Conservation (phyloP, 2,888 invertebrate species). For the Desoria tigrina region DNA sequence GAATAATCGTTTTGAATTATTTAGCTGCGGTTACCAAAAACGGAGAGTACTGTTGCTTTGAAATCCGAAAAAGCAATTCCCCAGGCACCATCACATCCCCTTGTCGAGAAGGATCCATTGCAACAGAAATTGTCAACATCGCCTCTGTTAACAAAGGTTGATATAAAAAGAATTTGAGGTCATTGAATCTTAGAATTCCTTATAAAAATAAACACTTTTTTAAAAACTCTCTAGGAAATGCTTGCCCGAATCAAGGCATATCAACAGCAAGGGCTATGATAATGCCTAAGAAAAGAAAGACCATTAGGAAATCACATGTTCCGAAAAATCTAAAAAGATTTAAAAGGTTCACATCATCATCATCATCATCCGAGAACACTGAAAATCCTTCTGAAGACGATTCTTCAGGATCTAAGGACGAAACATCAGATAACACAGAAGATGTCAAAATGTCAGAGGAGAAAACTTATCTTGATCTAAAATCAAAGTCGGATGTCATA, state of each 20-base stretch:
- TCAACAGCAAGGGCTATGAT: not conserved
- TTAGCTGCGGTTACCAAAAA: not conserved
- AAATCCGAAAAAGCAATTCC: constrained; percentile 12
- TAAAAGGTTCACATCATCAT: not conserved
- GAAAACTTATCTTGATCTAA: too few species aligned
- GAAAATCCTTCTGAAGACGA: not conserved
- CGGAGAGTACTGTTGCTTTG: constrained; percentile 22
- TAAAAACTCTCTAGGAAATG: too few species aligned
- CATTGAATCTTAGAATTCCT: too few species aligned
- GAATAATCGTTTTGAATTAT: not conserved
- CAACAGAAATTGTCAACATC: constrained; percentile 24
- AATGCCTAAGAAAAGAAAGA: not conserved
- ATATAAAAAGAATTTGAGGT: not conserved
- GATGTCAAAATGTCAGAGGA: too few species aligned
- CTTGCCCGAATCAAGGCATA: not conserved
- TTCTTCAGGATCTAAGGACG: not conserved
- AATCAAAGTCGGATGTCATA: too few species aligned
- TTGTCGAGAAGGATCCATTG: constrained; percentile 16
- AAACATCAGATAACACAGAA: not conserved
- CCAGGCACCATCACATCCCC: constrained; percentile 17
- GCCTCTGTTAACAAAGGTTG: constrained; percentile 12
- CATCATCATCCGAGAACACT: not conserved
- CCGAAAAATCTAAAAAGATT: too few species aligned
- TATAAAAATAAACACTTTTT: too few species aligned
- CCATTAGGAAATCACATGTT: too few species aligned